Base-by-base conservation (phyloP, 37 sponge, comb jelly and placozoan species). In the Hexactinellida sp. region DNA sequence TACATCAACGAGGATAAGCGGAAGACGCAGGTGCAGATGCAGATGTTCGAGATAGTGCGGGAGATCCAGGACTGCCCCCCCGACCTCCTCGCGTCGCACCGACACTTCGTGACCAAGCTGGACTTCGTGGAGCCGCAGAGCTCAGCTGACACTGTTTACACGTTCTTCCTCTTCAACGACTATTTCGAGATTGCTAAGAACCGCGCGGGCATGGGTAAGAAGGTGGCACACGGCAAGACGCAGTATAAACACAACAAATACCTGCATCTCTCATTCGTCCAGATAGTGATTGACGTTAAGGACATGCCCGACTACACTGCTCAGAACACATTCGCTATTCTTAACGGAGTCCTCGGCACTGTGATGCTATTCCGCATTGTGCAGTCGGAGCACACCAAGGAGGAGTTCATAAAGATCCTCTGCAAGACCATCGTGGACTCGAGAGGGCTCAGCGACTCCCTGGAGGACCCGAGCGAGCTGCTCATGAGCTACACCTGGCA, bases 1-100 rank as follows among this genome's bases (percentile, higher is more conserved):
- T 90, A 95, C 76, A 92, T 95, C 36, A 95, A 95, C 89, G 96
- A 95, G 38, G 96, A 95, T 87, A 93, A 93, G 52, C 84, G 96
- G 30, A 95, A 93, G 87, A 95, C 94, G 52, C 94, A 95, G 83
- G 88, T 87, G 24, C 94, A 92, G 52, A 90, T 95, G 88, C 90
- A 90, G 47, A 91, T 95, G 92, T 95, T 95, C 92, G 94, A 95
- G 34, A 82, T 95, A 34, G 37, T 95, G 37, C 90, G 89, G 37
- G 94, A 93, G 30, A 86, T 95, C 38, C 94, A 95, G 47, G 92
- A 89, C 37, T 95, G 96, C 37, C 96, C 96, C 25, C 76, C 76
- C 25, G 76, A 63, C 76, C 76, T 63, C 34, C 76, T 63, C 19
- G 76, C 76, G 19, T 63, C 76, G 3, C 76, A 63, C 76, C 3